These are phyloP conservation scores for Virgularia gustaviana DNA, from an alignment of 92 coral and sea anemone genomes.

Conservation along the genomic window DNA sequence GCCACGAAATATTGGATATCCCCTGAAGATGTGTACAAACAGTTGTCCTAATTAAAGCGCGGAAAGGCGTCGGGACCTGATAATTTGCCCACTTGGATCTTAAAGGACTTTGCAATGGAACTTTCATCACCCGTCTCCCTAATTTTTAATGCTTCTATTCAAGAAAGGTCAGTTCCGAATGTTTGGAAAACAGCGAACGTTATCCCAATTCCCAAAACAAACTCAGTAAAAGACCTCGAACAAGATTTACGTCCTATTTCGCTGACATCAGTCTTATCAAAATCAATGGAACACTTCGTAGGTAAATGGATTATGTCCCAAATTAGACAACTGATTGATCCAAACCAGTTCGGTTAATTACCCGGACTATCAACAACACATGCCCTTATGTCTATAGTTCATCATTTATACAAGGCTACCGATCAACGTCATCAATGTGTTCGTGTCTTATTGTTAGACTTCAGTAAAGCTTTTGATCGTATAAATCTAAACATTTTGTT, in stretches of 20 bases:
- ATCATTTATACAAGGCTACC: background rate
- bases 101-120: background rate
- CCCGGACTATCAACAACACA: slow-evolving; percentile 13
- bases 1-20: no score
- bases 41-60: no score
- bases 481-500: background rate
- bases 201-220: slow-evolving; percentile 12
- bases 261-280: no score
- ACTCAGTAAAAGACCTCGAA: slow-evolving; percentile 7
- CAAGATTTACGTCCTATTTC: no score
- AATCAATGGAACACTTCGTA: no score
- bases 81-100: slow-evolving; percentile 13
- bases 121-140: slow-evolving; percentile 10
- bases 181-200: slow-evolving; percentile 19
- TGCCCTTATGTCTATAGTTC: no score
- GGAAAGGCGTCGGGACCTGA: no score
- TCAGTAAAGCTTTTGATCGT: no score
- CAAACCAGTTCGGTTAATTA: slow-evolving; percentile 24
- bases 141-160: slow-evolving; percentile 20
- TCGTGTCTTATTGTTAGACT: no score
- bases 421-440: background rate
- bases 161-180: background rate
- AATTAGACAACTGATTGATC: background rate
- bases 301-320: no score
- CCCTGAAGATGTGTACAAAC: no score